Conservation (phyloP, 2,113 vertebrate genomes). For the Drymodes brunneopygia region DNA sequence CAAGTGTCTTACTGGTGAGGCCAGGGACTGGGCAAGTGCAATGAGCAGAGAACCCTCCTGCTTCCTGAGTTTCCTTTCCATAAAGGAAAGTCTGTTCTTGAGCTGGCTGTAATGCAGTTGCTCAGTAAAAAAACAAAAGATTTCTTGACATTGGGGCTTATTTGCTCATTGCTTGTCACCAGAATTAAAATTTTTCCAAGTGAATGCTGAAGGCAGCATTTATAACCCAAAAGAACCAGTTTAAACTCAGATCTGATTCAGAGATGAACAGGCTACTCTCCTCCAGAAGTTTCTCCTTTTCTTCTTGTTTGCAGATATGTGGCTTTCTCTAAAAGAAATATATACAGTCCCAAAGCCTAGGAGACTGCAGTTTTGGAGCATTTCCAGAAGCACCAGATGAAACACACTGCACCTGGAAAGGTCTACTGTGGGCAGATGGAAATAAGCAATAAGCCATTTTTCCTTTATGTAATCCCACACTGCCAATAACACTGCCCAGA, state of each 20-base stretch:
- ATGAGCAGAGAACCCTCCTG: background rate
- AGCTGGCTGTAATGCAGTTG: background rate
- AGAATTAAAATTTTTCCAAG: background rate
- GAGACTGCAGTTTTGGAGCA: background rate
- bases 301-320: background rate
- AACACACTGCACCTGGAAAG: background rate
- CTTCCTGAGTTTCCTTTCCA: background rate
- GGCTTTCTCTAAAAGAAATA: background rate
- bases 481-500: background rate
- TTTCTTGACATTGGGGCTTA: background rate
- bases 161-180: background rate
- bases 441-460: background rate
- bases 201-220: background rate
- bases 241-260: background rate
- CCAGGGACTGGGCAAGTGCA: background rate
- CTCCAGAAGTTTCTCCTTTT: background rate
- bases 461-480: background rate
- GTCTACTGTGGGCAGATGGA: conserved; percentile 20
- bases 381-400: background rate
- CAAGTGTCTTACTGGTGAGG: background rate
- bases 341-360: background rate
- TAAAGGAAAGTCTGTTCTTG: background rate
- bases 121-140: background rate
- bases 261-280: background rate
- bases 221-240: background rate